Percentiles rank a stretch among this genome's conserved stretches.
Conservation (phyloP, 2,797 vertebrate genomes). For the Notamacropus eugenii region DNA sequence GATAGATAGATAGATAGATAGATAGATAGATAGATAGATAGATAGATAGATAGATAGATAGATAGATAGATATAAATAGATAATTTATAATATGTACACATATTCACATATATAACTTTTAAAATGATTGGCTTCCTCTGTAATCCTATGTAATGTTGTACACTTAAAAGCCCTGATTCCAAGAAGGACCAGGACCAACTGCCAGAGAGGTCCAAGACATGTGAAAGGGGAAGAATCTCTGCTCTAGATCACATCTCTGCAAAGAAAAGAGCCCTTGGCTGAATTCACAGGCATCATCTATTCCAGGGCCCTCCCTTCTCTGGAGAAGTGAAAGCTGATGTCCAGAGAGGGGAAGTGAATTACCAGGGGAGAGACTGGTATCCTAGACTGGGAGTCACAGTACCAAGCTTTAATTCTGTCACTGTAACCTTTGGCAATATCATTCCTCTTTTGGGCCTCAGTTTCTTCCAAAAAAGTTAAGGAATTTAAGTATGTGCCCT, state of each 20-base stretch:
- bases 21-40: too few species aligned
- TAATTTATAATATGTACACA: not conserved
- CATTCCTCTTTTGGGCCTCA: not conserved
- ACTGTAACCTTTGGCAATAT: not conserved
- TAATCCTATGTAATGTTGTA: not conserved
- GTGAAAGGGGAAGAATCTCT: not conserved
- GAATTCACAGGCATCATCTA: not conserved
- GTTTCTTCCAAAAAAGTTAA: not conserved
- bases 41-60: too few species aligned
- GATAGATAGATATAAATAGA: too few species aligned
- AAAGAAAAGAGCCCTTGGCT: not conserved
- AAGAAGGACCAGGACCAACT: not conserved
- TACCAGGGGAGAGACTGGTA: not conserved
- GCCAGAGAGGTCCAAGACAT: not conserved
- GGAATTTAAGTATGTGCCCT: not conserved
- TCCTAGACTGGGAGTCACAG: not conserved
- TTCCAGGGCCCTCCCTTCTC: not conserved
- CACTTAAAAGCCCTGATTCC: not conserved
- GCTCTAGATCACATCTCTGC: not conserved
- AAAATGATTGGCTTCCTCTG: not conserved
- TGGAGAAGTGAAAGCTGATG: not conserved
- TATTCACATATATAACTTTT: rapidly evolving
- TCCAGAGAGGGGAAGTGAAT: too few species aligned
- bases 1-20: too few species aligned
- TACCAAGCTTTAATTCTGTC: not conserved